Percentiles rank a stretch among this genome's conserved stretches.
phyloP scores from a whole-genome alignment of 2,797 vertebrate genomes.

The Salarias fasciatus region DNA sequence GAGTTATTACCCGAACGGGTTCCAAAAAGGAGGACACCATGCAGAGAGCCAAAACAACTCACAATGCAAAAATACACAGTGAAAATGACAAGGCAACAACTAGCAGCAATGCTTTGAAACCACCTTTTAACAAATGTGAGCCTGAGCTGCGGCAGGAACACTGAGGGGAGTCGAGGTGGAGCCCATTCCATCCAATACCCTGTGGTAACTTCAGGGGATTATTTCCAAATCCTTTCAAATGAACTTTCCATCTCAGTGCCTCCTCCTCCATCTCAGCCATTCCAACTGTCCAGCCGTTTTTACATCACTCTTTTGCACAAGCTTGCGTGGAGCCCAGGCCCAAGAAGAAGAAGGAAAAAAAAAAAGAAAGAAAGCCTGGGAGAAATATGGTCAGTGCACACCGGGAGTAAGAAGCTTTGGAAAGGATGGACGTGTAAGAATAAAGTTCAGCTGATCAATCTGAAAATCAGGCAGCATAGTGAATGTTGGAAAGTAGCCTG shows the following conservation, averaged over 20 bases:
- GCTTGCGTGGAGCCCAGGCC: constrained; percentile 38
- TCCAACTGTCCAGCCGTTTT: constrained; percentile 84
- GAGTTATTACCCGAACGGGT: neutral
- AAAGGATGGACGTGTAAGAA: neutral
- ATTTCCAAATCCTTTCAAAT: constrained; percentile 84
- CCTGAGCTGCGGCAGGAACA: constrained; percentile 31
- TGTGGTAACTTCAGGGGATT: constrained; percentile 83
- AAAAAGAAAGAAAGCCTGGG: constrained; percentile 74
- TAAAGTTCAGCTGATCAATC: neutral
- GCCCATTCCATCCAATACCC: constrained; percentile 72
- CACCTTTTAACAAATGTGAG: constrained; percentile 43
- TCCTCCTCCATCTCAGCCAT: constrained; percentile 81
- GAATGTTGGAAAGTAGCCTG: neutral
- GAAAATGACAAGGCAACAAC: constrained; percentile 29
- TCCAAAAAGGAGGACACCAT: constrained; percentile 4
- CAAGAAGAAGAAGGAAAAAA: no score
- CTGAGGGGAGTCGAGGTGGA: constrained; percentile 63
- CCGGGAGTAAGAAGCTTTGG: constrained; percentile 9
- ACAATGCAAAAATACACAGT: constrained; percentile 10
- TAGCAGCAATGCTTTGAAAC: constrained; percentile 19
- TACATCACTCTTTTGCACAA: constrained; percentile 82
- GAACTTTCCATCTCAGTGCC: constrained; percentile 83
- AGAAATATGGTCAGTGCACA: constrained; percentile 59
- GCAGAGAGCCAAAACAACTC: constrained; percentile 8
- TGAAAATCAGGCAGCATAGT: neutral